Conservation (phyloP, 2,797 vertebrate genomes). For the Threskiornis aethiopicus region DNA sequence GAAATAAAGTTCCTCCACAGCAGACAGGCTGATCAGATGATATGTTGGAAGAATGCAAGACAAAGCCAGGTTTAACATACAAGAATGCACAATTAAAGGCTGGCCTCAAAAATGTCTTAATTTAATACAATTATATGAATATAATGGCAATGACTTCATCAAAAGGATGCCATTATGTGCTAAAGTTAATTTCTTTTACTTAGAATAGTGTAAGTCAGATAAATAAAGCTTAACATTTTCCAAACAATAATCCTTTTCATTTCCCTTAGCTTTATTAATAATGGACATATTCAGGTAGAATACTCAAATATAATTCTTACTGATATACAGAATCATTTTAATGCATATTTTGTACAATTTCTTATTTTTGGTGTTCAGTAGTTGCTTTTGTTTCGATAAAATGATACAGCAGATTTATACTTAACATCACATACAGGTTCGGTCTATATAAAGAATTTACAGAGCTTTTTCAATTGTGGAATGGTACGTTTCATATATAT, state of each 20-base stretch:
- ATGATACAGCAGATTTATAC: slow-evolving; percentile 55
- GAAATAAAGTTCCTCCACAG: background rate
- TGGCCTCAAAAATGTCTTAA: background rate
- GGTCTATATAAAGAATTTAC: slow-evolving; percentile 68
- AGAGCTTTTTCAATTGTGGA: slow-evolving; percentile 48
- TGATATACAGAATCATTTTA: slow-evolving; percentile 13
- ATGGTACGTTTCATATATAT: slow-evolving; percentile 33
- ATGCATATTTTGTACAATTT: slow-evolving; percentile 53
- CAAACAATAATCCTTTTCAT: slow-evolving; percentile 12
- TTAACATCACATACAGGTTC: slow-evolving; percentile 38
- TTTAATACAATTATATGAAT: background rate
- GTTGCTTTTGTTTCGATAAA: slow-evolving; percentile 57
- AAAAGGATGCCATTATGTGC: background rate
- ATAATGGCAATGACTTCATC: background rate
- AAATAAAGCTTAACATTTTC: background rate
- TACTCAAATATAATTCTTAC: background rate
- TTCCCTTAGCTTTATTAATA: slow-evolving; percentile 56
- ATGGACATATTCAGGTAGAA: slow-evolving; percentile 7
- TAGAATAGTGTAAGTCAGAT: background rate
- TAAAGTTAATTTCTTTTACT: background rate
- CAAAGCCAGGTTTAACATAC: background rate
- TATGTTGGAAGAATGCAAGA: background rate
- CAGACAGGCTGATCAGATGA: background rate
- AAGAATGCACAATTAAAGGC: background rate
- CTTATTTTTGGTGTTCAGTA: slow-evolving; percentile 64